Conservation (phyloP, 2,797 vertebrate genomes). For the Sebastes diploproa region DNA sequence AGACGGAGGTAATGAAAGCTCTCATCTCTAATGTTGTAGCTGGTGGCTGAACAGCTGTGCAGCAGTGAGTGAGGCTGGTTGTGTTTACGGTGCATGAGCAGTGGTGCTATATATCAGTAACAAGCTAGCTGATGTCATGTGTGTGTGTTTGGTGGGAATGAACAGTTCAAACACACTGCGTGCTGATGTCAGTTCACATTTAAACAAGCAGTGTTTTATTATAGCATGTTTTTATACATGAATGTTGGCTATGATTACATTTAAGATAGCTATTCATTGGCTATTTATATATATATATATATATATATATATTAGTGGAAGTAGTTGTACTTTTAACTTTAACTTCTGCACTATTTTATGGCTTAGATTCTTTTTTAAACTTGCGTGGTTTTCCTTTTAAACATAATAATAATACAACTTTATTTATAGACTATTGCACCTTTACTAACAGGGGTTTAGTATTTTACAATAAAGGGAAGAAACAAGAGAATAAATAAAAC, state of each 20-base stretch:
- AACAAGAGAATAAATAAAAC: too few relatives aligned
- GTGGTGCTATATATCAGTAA: background rate
- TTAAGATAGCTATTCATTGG: background rate
- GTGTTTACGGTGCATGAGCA: conserved; percentile 19
- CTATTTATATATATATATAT: too few relatives aligned
- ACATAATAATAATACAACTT: background rate
- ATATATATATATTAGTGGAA: background rate
- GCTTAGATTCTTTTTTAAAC: background rate
- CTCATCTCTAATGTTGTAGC: background rate
- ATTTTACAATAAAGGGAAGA: background rate
- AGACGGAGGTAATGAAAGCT: background rate
- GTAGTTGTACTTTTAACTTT: background rate
- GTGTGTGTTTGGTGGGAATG: background rate
- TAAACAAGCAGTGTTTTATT: background rate
- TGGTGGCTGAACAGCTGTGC: background rate
- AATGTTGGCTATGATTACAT: background rate
- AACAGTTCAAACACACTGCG: background rate
- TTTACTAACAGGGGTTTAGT: background rate
- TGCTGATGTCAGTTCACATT: background rate
- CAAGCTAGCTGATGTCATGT: background rate
- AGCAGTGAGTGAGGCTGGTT: background rate
- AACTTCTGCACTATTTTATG: background rate
- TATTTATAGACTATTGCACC: background rate
- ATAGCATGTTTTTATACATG: background rate
- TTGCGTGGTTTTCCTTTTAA: background rate